A percentile compares a stretch with the other conserved stretches of the same genome.
Evolutionary conservation across 2,888 invertebrate genomes (phyloP).

Genomic region (Eristalinus aeneus): DNA sequence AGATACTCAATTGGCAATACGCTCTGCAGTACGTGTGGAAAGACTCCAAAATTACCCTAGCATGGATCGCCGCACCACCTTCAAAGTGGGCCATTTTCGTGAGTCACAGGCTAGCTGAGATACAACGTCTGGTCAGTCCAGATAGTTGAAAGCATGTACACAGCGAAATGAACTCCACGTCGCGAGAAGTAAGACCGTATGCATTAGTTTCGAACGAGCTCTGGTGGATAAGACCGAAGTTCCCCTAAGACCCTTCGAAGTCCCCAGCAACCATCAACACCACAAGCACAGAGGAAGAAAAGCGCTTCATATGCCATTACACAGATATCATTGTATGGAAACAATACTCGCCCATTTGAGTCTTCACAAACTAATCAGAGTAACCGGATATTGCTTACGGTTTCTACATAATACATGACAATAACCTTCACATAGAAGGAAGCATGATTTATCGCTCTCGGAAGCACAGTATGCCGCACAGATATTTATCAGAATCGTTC

Average conservation of each 20-base stretch:
- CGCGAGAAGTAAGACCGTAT: constrained; percentile 4
- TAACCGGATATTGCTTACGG: not conserved
- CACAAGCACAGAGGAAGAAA: constrained; percentile 5
- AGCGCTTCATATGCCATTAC: not conserved
- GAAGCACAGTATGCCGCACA: not conserved
- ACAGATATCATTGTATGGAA: not conserved
- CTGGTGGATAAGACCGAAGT: constrained; percentile 40
- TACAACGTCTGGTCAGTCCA: not conserved
- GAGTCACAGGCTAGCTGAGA: constrained; percentile 7
- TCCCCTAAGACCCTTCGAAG: not conserved
- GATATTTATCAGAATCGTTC: not conserved
- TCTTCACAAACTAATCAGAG: not conserved
- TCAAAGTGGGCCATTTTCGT: constrained; percentile 13
- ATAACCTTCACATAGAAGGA: not conserved
- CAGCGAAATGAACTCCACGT: not conserved
- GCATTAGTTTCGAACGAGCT: not conserved
- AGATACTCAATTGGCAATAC: not conserved
- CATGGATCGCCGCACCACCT: constrained; percentile 13
- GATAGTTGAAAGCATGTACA: constrained; percentile 6
- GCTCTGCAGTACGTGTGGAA: constrained; percentile 7
- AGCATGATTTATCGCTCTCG: not conserved
- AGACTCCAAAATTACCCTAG: constrained; percentile 23
- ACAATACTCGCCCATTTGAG: not conserved
- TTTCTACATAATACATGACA: not conserved
- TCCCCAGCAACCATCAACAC: constrained; percentile 1